These are phyloP conservation scores for Rostratula benghalensis DNA, from an alignment of 2,113 vertebrate species.

Conservation along the genomic window DNA sequence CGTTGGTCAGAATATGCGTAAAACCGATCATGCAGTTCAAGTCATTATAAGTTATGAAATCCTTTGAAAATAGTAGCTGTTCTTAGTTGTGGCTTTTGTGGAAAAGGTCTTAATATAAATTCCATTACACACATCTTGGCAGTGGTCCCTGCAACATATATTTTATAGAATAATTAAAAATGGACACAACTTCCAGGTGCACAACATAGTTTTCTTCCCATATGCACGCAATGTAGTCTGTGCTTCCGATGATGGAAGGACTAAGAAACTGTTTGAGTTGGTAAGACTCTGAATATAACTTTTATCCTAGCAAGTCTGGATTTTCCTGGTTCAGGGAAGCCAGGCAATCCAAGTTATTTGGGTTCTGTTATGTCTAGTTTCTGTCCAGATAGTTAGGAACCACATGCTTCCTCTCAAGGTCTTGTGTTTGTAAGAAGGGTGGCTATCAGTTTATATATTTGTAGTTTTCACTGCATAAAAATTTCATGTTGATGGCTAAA, in stretches of 20 bases:
- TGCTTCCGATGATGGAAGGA: background rate
- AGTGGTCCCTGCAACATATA: background rate
- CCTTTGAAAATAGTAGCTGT: background rate
- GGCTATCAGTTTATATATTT: slow-evolving; percentile 1
- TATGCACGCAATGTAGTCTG: background rate
- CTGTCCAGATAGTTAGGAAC: background rate
- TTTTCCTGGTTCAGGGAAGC: background rate
- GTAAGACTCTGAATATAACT: background rate
- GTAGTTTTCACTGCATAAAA: slow-evolving; percentile 3
- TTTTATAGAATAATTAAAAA: background rate
- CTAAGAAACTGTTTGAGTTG: background rate
- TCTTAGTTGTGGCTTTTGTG: slow-evolving; percentile 14
- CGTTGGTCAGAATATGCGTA: background rate
- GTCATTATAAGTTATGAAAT: background rate
- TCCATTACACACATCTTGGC: background rate
- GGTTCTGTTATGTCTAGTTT: slow-evolving; percentile 33
- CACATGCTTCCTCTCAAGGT: background rate
- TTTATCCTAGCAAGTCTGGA: background rate
- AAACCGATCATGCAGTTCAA: background rate
- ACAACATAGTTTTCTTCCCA: background rate
- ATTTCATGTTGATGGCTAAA: background rate
- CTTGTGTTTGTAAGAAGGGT: background rate
- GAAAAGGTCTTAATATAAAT: background rate
- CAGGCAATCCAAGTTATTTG: background rate
- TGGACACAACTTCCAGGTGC: background rate